phyloP scores from a whole-genome alignment of 2,888 invertebrate genomes.

The Drosophila maculinotata region DNA sequence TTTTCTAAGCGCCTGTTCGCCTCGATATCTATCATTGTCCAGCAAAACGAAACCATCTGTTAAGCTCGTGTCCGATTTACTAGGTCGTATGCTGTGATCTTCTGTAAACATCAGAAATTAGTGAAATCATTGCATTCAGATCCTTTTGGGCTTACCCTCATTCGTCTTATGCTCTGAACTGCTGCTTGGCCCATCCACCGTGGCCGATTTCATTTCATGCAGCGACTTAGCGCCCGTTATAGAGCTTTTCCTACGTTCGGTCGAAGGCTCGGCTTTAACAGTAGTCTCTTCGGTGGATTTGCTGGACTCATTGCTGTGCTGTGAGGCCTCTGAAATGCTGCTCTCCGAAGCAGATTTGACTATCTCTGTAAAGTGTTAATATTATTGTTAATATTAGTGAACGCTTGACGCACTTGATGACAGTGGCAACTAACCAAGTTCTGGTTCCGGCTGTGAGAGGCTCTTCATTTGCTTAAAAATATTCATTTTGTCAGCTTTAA shows the following conservation, averaged over 20 bases:
- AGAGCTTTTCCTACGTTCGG: conserved; percentile 82
- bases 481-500: conserved; percentile 83
- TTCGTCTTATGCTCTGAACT: conserved; percentile 63
- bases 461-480: conserved; percentile 92
- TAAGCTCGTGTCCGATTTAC: conserved; percentile 96
- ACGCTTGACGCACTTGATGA: not conserved
- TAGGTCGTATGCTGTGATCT: conserved; percentile 90
- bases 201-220: conserved; percentile 85
- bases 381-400: not conserved
- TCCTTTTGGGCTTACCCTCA: conserved; percentile 53
- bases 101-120: conserved; percentile 53
- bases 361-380: conserved; percentile 85
- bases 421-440: conserved; percentile 85
- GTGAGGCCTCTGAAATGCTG: conserved; percentile 92
- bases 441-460: conserved; percentile 86
- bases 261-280: conserved; percentile 23
- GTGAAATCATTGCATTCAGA: not conserved
- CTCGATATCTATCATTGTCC: conserved; percentile 84
- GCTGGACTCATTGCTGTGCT: conserved; percentile 90
- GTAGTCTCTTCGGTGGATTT: conserved; percentile 88
- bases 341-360: conserved; percentile 95
- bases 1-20: conserved; percentile 83
- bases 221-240: conserved; percentile 84
- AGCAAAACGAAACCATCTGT: conserved; percentile 96
- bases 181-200: conserved; percentile 77